Evolutionary conservation across 1,140 invertebrate species (phyloP), one percentile per base, ranked within the genome.

Genomic region (Anagrus nilaparvatae): DNA sequence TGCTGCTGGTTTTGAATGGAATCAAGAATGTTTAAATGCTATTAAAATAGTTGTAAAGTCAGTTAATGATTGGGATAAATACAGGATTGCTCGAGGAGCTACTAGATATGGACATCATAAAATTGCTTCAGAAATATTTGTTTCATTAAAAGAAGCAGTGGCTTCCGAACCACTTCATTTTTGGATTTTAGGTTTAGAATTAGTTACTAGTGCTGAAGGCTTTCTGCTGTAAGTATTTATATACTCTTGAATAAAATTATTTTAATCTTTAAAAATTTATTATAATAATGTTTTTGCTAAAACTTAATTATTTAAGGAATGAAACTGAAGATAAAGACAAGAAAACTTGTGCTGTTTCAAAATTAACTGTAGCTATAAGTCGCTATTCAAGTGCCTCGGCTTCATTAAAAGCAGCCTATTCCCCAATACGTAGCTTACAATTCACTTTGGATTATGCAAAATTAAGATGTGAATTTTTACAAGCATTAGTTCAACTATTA

Each of bases 141-240:
- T 71, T 17, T 71, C 70, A 29, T 59, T 88, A 12, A 74, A 79
- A 1, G 77, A 79, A 49, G 72, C 83, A 51, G 87, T 92, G 2
- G 84, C 85, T 12, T 87, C 86, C 12, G 93, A 97, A 56, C 82
- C 91, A 56, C 77, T 88, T 29, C 82, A 93, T 56, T 92, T 92
- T 55, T 96, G 91, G 85, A 61, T 97, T 27, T 76, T 79, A 1
- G 84, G 84, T 5, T 65, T 96, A 13, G 71, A 81, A 46, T 71
- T 82, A 30, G 74, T 86, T 40, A 80, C 78, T 4, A 70, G 73
- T 43, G 81, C 80, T 2, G 81, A 84, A 57, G 69, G 69, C 37
- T 63, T 64, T 40, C 51, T 75, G 1, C 61, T 65, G 53, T 72
- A 64, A 33, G 65, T 63, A 17, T 7, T 59, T 60, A 31, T 31